Base-by-base conservation (phyloP, 2,888 invertebrate genomes). In the Apamea sordens region DNA sequence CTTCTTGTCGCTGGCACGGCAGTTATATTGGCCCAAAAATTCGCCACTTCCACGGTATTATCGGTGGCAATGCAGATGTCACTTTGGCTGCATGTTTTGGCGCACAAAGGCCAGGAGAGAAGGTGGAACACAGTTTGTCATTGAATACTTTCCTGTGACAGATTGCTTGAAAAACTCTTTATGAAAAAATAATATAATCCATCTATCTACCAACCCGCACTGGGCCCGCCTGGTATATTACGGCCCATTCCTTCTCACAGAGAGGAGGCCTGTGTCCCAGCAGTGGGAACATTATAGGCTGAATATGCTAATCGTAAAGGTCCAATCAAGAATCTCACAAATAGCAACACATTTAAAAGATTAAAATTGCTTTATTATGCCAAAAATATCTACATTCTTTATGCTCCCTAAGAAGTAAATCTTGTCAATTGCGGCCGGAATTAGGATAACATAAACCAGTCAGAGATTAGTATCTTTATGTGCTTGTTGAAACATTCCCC, bases 401-500 rank as follows among this genome's bases (percentile, higher is more conserved):
- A 64, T 15, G 28, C 41, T 47, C 70, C 64, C 73, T 63, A 67
- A 69, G 32, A 78, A 77, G 18, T 81, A 79, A 81, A 79, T 78
- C 59, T 82, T 67, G 41, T 71, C 82, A 86, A 77, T 86, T 83
- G 84, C 76, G 80, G 86, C 41, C 72, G 70, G 79, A 85, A 88
- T 86, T 81, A 88, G 84, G 85, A 88, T 84, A 79, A 83, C 85
- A 89, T 89, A 86, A 89, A 89, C 86, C 86, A 86, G 75, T 73
- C 53, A 11, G 24, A 80, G 89, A 89, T 89, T 84, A 82, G 65
- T 59, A 89, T 89, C 89, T 89, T 89, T 89, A 89, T 85, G 68
- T 72, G 77, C 68, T 80, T 74, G 86, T 82, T 85, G 89, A 87
- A 82, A 80, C 74, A 84, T 75, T 74, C 83, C 88, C 85, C 80